Base-by-base conservation (phyloP, 2,113 vertebrate species). In the Zeus faber region DNA sequence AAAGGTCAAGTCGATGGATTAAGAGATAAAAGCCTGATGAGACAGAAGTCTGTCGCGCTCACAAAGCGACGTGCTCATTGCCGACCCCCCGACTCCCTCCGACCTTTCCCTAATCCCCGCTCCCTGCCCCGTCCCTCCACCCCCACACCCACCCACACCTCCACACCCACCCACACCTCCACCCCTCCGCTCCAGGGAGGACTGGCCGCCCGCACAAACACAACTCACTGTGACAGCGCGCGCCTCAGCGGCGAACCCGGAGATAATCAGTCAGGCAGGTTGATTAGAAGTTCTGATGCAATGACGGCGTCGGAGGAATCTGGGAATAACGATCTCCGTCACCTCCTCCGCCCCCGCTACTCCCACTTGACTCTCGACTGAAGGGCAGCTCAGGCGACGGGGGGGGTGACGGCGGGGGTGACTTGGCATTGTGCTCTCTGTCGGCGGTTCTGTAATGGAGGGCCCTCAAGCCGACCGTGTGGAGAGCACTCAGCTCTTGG, bases 1-100 rank as follows among this genome's bases (percentile, higher is more conserved):
- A 91, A 93, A 92, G 85, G 80, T 93, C 70, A 50, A 67, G 61
- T 54, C 80, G 81, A 85, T 74, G 60, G 67, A 88, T 64, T 37
- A 69, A 75, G 66, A 70, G 83, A 80, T 86, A 85, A 86, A 84
- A 68, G 83, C 74, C 27, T 65, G 82, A 85, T 78, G 72, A 89
- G 91, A 89, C 86, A 76, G 83, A 88, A 85, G 77, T 74, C 65
- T 76, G 76, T 82, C 71, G 74, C n/a, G n/a, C n/a, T n/a, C 67
- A 85, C 49, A 81, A 80, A 86, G 80, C 72, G 84, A 81, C 91
- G 83, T 49, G 67, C 40, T 54, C 58, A 49, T 4, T 22, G 33
- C 24, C 53, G 85, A 88, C 50, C 74, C 43, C 69, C 66, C 58
- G 50, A 79, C 59, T 86, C 86, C 83, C 71, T 41, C 56, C 87